Evolutionary conservation across 2,888 invertebrate species (phyloP).

Genomic region (Siphlonurus alternatus): DNA sequence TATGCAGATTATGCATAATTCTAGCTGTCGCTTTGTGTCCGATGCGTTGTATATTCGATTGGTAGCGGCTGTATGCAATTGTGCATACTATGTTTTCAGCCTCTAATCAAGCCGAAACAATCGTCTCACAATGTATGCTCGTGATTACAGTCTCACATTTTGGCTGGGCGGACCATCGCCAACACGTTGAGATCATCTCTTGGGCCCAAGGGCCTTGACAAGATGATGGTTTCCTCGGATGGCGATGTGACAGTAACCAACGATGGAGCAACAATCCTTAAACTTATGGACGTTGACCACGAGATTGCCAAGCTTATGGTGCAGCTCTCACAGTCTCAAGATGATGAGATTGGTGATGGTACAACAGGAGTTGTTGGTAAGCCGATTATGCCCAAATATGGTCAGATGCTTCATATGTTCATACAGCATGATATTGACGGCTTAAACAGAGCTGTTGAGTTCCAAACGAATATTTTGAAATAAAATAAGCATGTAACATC

Average conservation of each 20-base stretch:
- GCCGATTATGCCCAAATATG: constrained; percentile 14
- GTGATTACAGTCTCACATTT: constrained; percentile 76
- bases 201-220: constrained; percentile 94
- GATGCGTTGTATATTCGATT: too few relatives aligned
- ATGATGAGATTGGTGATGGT: constrained; percentile 98
- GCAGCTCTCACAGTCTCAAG: constrained; percentile 94
- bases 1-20: too few relatives aligned
- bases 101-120: too few relatives aligned
- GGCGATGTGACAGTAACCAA: constrained; percentile 97
- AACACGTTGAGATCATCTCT: constrained; percentile 80
- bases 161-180: constrained; percentile 89
- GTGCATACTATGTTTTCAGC: too few relatives aligned
- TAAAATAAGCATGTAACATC: not conserved
- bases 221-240: constrained; percentile 92
- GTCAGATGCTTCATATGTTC: too few relatives aligned
- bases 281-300: constrained; percentile 98
- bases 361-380: constrained; percentile 90
- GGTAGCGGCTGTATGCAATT: too few relatives aligned
- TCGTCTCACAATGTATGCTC: not conserved
- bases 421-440: too few relatives aligned
- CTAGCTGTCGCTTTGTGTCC: too few relatives aligned
- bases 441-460: too few relatives aligned
- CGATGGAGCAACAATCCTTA: constrained; percentile 98
- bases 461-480: too few relatives aligned
- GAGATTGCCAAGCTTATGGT: constrained; percentile 97